A percentile compares a stretch with the other conserved stretches of the same genome.
phyloP scores from a whole-genome alignment of 2,797 vertebrate genomes.

The Lindbergichthys nudifrons region DNA sequence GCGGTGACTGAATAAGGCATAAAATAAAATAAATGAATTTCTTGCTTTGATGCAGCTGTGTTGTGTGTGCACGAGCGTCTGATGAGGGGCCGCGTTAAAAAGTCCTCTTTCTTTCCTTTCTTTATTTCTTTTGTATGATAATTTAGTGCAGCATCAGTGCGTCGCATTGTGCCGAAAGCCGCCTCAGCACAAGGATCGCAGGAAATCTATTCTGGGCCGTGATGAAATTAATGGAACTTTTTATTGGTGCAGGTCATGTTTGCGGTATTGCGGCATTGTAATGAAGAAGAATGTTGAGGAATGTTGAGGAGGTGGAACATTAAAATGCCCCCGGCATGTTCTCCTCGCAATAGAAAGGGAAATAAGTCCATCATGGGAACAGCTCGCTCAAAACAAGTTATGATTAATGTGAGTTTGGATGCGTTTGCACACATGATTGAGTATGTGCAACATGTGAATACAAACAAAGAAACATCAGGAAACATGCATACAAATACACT shows the following conservation, averaged over 20 bases:
- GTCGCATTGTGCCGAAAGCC: slow-evolving; percentile 47
- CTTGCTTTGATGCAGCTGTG: slow-evolving; percentile 79
- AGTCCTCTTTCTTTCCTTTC: slow-evolving; percentile 35
- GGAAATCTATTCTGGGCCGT: slow-evolving; percentile 67
- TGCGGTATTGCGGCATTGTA: slow-evolving; percentile 62
- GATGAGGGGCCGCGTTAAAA: slow-evolving; percentile 65
- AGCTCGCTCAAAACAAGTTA: slow-evolving; percentile 55
- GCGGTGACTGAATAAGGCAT: slow-evolving; percentile 73
- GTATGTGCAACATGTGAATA: slow-evolving; percentile 14
- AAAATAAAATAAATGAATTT: slow-evolving; percentile 77
- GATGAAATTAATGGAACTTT: slow-evolving; percentile 75
- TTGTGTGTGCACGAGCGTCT: slow-evolving; percentile 61
- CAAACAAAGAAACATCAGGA: slow-evolving; percentile 21
- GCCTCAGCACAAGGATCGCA: slow-evolving; percentile 61
- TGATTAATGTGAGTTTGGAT: slow-evolving; percentile 65
- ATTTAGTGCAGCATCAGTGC: slow-evolving; percentile 62
- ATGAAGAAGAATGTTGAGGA: slow-evolving; percentile 72
- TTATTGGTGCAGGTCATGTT: slow-evolving; percentile 76
- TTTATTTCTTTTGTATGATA: slow-evolving; percentile 78
- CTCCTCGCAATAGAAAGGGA: slow-evolving; percentile 53
- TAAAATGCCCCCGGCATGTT: slow-evolving; percentile 64
- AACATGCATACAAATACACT: slow-evolving; percentile 37
- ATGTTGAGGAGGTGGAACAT: slow-evolving; percentile 59
- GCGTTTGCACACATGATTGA: slow-evolving; percentile 40
- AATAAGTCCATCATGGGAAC: slow-evolving; percentile 63